Evolutionary conservation across 2,113 vertebrate genomes (phyloP), one percentile per base, ranked within the genome.

Genomic region (Callionymus lyra): DNA sequence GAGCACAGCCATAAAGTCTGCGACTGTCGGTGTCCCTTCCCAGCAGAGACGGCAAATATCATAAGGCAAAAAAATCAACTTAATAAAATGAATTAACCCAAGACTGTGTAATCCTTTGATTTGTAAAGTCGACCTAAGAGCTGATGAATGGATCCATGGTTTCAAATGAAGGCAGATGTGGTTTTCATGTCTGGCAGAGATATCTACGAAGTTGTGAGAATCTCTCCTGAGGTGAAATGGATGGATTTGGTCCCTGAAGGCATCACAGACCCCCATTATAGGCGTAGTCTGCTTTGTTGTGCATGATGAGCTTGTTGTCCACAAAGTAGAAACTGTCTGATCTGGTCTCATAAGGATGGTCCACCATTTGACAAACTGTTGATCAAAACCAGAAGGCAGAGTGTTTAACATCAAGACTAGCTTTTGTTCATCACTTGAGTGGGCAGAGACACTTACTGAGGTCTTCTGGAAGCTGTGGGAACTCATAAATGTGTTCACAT

Each of bases 301-400:
- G 95, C 95, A 99, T 99, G 71, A 99, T 88, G 77, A 99, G 82
- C 82, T 94, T 97, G 90, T 95, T 91, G 84, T 99, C 93, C 63
- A 98, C 93, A 81, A 99, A 99, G 84, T 99, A 99, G 84, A 99
- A 99, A 83, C 95, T 99, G 84, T 99, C 95, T 9, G 94, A 99
- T 76, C 89, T 88, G 3, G 95, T 98, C 79, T 98, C 94, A 0
- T 97, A 99, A 0, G 95, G 95, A 31, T 91, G 86, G 9, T 89
- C 91, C 56, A 97, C 91, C 95, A 99, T 99, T 80, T 92, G 86
- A 12, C 79, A 85, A 77, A 99, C 95, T 99, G 78, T 15, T 38
- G 10, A 10, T 8, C 12, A 34, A 17, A 45, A 12, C 49, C 31
- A 3, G 16, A 3, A 38, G n/a, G n/a, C n/a, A 56, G 6, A 44